phyloP scores from a whole-genome alignment of 1,140 invertebrate species.

The Drosophila hydei region DNA sequence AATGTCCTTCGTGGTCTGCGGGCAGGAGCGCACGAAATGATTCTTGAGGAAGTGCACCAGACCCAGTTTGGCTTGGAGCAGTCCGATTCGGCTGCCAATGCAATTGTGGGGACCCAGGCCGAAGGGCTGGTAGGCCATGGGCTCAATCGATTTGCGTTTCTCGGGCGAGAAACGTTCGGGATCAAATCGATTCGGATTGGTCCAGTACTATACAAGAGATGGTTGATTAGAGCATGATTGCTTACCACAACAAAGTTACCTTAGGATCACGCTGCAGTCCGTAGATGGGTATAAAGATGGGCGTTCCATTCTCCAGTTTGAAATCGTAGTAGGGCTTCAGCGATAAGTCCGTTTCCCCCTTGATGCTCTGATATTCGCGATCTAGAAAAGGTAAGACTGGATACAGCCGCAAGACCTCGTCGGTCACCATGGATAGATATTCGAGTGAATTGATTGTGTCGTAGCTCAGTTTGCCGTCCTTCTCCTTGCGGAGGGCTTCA shows the following conservation, averaged over 20 bases:
- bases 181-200: conserved; percentile 87
- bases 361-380: conserved; percentile 50
- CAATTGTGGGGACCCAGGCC: conserved; percentile 91
- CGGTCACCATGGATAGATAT: conserved; percentile 86
- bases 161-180: conserved; percentile 87
- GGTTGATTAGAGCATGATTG: neutral
- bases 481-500: conserved; percentile 82
- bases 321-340: conserved; percentile 69
- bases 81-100: conserved; percentile 86
- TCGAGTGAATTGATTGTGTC: conserved; percentile 87
- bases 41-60: conserved; percentile 75
- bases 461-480: conserved; percentile 85
- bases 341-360: conserved; percentile 47
- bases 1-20: conserved; percentile 50
- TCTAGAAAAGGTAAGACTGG: conserved; percentile 73
- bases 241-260: conserved; percentile 30
- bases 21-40: conserved; percentile 52
- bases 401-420: conserved; percentile 84
- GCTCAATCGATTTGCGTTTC: conserved; percentile 82
- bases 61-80: conserved; percentile 73
- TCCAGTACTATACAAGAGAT: conserved; percentile 86
- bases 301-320: conserved; percentile 59
- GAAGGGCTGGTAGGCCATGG: conserved; percentile 89
- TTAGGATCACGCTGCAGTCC: conserved; percentile 75
- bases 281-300: conserved; percentile 70